phyloP scores from a whole-genome alignment of 2,797 vertebrate genomes.

The Streptopelia turtur region DNA sequence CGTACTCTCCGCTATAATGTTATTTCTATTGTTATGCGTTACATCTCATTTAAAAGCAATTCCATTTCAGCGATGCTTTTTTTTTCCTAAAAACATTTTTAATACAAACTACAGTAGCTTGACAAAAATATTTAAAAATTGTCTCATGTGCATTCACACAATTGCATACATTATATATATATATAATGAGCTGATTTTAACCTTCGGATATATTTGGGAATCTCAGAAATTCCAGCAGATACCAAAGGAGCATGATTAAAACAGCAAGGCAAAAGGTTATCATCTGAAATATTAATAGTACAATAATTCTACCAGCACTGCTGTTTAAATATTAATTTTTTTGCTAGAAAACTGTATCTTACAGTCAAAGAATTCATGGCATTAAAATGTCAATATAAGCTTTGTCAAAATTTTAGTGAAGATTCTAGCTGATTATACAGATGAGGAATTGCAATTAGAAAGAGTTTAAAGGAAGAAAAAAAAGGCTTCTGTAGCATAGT shows the following conservation, averaged over 20 bases:
- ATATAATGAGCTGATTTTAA: neutral
- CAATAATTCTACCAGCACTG: neutral
- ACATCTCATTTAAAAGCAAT: slow-evolving; percentile 46
- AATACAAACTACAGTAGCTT: neutral
- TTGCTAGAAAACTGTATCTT: neutral
- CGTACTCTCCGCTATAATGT: slow-evolving; percentile 30
- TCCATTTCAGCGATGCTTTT: neutral
- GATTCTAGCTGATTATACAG: neutral
- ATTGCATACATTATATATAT: rapidly evolving
- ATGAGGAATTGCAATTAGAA: neutral
- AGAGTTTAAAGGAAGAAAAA: neutral
- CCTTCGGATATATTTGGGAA: neutral
- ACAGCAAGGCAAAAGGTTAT: neutral
- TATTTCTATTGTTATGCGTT: slow-evolving; percentile 48
- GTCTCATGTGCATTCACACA: neutral
- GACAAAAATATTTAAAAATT: neutral
- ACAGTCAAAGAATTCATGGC: neutral
- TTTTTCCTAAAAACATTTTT: slow-evolving; percentile 33
- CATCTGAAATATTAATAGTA: neutral
- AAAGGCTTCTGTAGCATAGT: neutral
- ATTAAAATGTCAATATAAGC: neutral
- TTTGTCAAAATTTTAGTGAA: neutral
- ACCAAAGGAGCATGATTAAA: neutral
- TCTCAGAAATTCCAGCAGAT: neutral
- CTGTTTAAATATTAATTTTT: neutral